Base-by-base conservation (phyloP, 2,113 vertebrate genomes). In the Isurus oxyrinchus region DNA sequence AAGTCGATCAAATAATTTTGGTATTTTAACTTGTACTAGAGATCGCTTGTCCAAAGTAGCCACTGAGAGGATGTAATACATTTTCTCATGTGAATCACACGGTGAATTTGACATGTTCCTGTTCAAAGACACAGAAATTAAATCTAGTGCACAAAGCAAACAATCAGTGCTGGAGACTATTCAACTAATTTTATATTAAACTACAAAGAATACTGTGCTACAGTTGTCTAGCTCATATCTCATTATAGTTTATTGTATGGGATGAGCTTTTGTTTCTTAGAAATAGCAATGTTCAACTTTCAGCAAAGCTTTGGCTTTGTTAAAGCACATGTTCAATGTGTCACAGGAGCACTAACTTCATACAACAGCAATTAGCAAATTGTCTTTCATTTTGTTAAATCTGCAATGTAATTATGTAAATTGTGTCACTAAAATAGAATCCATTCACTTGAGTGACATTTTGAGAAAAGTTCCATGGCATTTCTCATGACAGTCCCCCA, bases 111-210 rank as follows among this genome's bases (percentile, higher is more conserved):
- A 6, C 67, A 72, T 7, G 23, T 95, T 95, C 94, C 35, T 49
- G 21, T 95, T 95, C 11, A 53, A 72, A 55, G 49, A 6, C 13
- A 69, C 31, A 95, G 11, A 59, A 94, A 95, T 27, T 35, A 35
- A 55, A 55, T 53, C 44, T 69, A 72, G 66, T 69, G 94, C 63
- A 72, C 94, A 95, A 16, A 13, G 25, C 59, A 40, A 93, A 63
- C 35, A 63, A 11, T 23, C 90, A 93, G 59, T 63, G 69, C 66
- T 55, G 11, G 11, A 55, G 27, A 55, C 44, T 6, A 95, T 76
- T 72, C 67, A 53, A 49, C 63, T 67, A 49, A 53, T 95, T 95
- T 72, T 72, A 72, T 95, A 94, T 94, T 19, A 94, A 95, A 95
- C 40, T 53, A 72, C 49, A 66, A 14, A 72, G 67, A 95, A 76